Percentiles rank a stretch among this genome's conserved stretches.
phyloP scores from a whole-genome alignment of 2,797 vertebrate species.

The Myotis planiceps region DNA sequence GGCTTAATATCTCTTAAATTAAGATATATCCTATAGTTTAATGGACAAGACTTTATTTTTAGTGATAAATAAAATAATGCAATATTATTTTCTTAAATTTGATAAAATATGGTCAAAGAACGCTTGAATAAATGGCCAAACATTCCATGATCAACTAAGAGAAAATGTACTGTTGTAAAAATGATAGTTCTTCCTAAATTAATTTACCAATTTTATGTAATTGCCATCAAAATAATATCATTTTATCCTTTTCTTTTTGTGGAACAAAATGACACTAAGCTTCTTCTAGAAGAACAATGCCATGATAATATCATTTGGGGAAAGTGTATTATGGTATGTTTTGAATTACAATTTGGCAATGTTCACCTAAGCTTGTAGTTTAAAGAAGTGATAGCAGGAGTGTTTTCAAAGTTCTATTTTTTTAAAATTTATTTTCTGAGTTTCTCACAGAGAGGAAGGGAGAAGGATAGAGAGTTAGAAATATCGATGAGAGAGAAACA shows the following conservation, averaged over 20 bases:
- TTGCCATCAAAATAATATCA: background rate
- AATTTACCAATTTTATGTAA: background rate
- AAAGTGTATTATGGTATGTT: background rate
- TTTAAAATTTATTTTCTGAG: background rate
- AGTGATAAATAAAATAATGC: background rate
- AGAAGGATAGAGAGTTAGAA: no score
- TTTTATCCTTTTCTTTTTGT: background rate
- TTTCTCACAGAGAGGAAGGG: no score
- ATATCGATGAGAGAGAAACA: no score
- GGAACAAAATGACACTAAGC: background rate
- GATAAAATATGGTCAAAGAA: background rate
- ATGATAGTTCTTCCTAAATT: background rate
- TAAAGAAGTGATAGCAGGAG: background rate
- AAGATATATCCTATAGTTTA: background rate
- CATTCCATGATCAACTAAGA: background rate
- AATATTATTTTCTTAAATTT: background rate
- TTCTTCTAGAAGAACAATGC: conserved; percentile 18
- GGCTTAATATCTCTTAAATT: background rate
- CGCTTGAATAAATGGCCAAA: background rate
- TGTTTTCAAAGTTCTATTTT: background rate
- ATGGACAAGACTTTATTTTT: background rate
- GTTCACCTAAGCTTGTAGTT: background rate
- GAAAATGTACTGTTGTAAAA: background rate
- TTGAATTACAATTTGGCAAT: background rate
- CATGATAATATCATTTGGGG: background rate